Conservation (phyloP, 2,113 vertebrate genomes). For the Oreotrochilus melanogaster region DNA sequence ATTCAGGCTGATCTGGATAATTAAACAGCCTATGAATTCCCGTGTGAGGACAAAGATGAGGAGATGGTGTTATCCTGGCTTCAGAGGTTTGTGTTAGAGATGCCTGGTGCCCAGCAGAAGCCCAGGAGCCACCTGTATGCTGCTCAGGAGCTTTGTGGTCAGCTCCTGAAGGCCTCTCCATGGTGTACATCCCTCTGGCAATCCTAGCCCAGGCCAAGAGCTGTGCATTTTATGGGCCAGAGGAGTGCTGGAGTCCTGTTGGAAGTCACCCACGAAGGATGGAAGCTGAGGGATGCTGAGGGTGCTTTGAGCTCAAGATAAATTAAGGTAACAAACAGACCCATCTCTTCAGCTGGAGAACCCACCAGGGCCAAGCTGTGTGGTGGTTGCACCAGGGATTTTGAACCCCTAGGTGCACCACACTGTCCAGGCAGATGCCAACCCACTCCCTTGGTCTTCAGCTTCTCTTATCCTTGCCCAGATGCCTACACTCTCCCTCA, state of each 20-base stretch:
- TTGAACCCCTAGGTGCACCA: background rate
- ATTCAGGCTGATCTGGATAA: background rate
- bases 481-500: background rate
- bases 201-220: background rate
- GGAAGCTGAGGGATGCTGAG: background rate
- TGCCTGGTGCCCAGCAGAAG: background rate
- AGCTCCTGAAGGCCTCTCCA: background rate
- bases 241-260: background rate
- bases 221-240: background rate
- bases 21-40: background rate
- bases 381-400: fast-evolving
- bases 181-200: background rate
- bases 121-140: background rate
- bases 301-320: background rate
- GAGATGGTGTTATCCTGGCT: background rate
- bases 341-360: background rate
- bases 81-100: background rate
- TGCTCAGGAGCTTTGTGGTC: background rate
- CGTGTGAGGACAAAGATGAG: background rate
- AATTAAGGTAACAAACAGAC: background rate
- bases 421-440: background rate
- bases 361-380: background rate
- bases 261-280: fast-evolving
- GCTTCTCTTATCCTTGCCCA: background rate
- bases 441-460: background rate